These are phyloP conservation scores for Dasyprocta punctata DNA, from an alignment of 2,113 vertebrate genomes.

Conservation along the genomic window DNA sequence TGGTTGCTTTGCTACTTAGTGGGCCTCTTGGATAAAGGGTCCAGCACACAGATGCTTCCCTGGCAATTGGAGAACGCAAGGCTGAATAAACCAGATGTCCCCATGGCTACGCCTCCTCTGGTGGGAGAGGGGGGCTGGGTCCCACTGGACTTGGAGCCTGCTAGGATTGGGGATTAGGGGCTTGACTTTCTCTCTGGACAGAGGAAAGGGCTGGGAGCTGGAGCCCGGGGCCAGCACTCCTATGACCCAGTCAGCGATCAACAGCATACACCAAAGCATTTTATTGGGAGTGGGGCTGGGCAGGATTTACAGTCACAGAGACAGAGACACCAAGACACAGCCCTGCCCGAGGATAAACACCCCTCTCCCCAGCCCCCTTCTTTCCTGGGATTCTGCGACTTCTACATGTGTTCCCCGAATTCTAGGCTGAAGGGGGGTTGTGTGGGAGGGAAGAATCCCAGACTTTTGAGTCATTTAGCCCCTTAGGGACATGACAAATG, in stretches of 20 bases:
- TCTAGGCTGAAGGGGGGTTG: constrained; percentile 50
- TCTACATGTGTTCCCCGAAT: not conserved
- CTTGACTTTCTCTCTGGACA: not conserved
- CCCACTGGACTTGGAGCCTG: not conserved
- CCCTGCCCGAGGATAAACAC: constrained; percentile 63
- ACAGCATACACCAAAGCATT: constrained; percentile 69
- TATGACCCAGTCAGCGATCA: not conserved
- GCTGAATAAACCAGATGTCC: constrained; percentile 58
- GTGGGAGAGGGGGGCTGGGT: not conserved
- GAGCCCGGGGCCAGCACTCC: not conserved
- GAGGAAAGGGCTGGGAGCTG: not conserved
- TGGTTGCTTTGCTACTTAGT: constrained; percentile 37
- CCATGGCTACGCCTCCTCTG: not conserved
- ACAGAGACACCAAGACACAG: constrained; percentile 72
- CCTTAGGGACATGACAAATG: constrained; percentile 76
- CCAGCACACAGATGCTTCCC: not conserved
- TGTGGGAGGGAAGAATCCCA: constrained; percentile 46
- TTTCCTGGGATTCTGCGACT: constrained; percentile 60
- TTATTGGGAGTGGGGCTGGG: constrained; percentile 77
- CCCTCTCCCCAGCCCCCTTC: constrained; percentile 46
- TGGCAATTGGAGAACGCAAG: not conserved
- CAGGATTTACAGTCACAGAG: constrained; percentile 74
- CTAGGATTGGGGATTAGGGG: not conserved
- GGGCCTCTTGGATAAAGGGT: not conserved
- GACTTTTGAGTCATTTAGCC: constrained; percentile 47